Evolutionary conservation across 37 sponge, comb jelly and placozoan genomes (phyloP), one percentile per base, ranked within the genome.

Genomic region (Ianthella basta): DNA sequence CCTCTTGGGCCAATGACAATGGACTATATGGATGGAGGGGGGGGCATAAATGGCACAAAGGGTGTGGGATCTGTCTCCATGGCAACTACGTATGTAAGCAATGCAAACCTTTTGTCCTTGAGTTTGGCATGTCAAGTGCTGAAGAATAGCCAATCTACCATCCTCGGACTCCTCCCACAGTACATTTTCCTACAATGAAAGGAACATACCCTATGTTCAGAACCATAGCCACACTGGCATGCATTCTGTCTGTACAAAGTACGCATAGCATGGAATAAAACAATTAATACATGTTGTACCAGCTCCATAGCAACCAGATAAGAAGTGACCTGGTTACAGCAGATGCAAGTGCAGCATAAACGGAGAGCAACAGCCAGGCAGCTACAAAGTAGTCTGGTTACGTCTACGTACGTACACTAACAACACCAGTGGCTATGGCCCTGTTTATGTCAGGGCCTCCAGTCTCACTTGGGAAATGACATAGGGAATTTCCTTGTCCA

Each of bases 401-500:
- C n/a, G n/a, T n/a, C n/a, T n/a, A n/a, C n/a, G n/a, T n/a, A n/a
- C n/a, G n/a, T n/a, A n/a, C n/a, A n/a, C n/a, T n/a, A n/a, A n/a
- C n/a, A n/a, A n/a, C n/a, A n/a, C n/a, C n/a, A n/a, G n/a, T n/a
- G n/a, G n/a, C n/a, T n/a, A n/a, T n/a, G n/a, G n/a, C n/a, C n/a
- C n/a, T n/a, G n/a, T n/a, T n/a, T n/a, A n/a, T n/a, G n/a, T n/a
- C n/a, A n/a, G n/a, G n/a, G n/a, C n/a, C 13, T 37, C 27, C 39
- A 72, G 24, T 61, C 68, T 19, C 21, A 95, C 96, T 94, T 92
- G 93, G 53, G 24, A 68, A 6, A 90, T 57, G 16, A 90, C 73
- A 75, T 95, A 95, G 0, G 96, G 96, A 1, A 95, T 86, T 41
- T 95, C 96, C 23, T 87, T 75, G 39, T 92, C 68, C 23, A 90